Evolutionary conservation across 2,797 vertebrate genomes (phyloP), one percentile per base, ranked within the genome.

Genomic region (Sebastes trivittatus): DNA sequence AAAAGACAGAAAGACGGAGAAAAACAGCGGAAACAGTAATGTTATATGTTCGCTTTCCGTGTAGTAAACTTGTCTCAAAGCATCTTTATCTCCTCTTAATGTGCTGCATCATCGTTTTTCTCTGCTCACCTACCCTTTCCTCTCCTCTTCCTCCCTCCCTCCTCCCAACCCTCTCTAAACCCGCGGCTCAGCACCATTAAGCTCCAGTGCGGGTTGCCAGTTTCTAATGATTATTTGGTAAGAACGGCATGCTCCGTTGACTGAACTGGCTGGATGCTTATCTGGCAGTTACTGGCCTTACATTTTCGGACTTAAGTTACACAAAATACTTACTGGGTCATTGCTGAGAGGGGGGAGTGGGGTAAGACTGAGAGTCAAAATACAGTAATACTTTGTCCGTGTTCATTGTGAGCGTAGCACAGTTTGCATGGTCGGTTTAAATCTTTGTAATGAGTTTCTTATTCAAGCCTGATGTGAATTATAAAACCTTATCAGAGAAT

Each of bases 161-260:
- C 75, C 89, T 90, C 81, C 77, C 83, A 87, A 76, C 86, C 86
- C 69, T 88, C 91, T 88, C 83, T 86, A 77, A 83, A 78, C 62
- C 87, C 32, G 77, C 52, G 69, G 85, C 86, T 89, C 84, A 86
- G 88, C 88, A 89, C 65, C 77, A 90, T 90, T 90, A 89, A 83
- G 83, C 90, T 86, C 68, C 68, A 69, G 80, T 49, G 58, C 20
- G 20, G 64, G 89, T 87, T 94, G 94, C 92, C 90, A 94, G 90
- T 88, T 90, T 89, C 86, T 94, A 95, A 94, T 92, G 84, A 93
- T 96, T 90, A 93, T 95, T 95, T 96, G 90, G 92, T 95, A 93
- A 93, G 94, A 93, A 93, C 87, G 82, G 84, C 92, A 89, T 87
- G 93, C 88, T 91, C 94, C 90, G 92, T 94, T 95, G 91, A 90